Evolutionary conservation across 2,113 vertebrate genomes (phyloP), one percentile per base, ranked within the genome.

Genomic region (Heterotis niloticus): DNA sequence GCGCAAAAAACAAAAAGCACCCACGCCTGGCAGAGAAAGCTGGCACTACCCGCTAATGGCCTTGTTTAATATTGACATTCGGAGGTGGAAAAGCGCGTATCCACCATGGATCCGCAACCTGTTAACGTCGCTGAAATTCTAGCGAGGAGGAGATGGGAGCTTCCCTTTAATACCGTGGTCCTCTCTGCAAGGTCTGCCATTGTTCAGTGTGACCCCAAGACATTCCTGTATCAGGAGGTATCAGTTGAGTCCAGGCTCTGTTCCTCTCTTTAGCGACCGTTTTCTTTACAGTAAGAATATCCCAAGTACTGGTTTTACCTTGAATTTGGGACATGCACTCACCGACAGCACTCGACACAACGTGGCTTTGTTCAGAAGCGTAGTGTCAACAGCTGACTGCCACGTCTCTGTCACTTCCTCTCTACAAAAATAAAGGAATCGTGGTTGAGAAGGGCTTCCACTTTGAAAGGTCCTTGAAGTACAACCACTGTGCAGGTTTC

Each of bases 391-490:
- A 44, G 34, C 34, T 44, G 34, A 44, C 34, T 44, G 34, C 14
- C n/a, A 12, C 51, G 18, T 23, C 4, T 34, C 44, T n/a, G n/a
- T n/a, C n/a, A n/a, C 20, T 68, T 77, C 80, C 65, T 77, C 64
- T 85, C 81, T 81, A 54, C 44, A 65, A 17, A 84, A 79, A 84
- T 81, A 83, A 54, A 86, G 80, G 78, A 72, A 80, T 86, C 83
- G 71, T 80, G 64, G 26, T 86, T 84, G 87, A 84, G 88, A 82
- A 75, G 51, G 66, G 81, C 78, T 83, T 84, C 81, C 85, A 85
- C 88, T 92, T 91, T 88, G 86, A 90, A 85, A 90, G 86, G 86
- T 87, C 85, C 84, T 90, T 87, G 85, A 88, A 88, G 90, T 89
- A 89, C 44, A 54, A 71, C 29, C 80, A 80, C 82, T 78, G 80